phyloP scores from a whole-genome alignment of 2,113 vertebrate genomes.

The Psephotus haematonotus region DNA sequence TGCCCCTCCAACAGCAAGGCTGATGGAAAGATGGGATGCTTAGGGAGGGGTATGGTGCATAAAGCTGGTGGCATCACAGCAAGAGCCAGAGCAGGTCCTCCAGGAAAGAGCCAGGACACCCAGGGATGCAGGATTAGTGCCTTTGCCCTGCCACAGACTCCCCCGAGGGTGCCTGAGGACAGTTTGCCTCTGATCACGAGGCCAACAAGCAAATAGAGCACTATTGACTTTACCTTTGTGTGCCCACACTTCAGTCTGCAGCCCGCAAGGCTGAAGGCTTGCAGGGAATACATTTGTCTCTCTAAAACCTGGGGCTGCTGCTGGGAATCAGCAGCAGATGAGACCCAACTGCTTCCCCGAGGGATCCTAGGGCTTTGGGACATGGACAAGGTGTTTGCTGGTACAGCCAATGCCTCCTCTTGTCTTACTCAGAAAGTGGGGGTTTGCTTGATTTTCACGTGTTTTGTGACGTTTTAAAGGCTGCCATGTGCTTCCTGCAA shows the following conservation, averaged over 20 bases:
- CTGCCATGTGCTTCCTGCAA: not conserved
- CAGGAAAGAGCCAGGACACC: not conserved
- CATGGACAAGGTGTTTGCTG: not conserved
- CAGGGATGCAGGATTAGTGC: not conserved
- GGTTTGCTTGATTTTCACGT: not conserved
- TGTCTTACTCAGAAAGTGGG: not conserved
- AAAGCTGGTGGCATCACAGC: not conserved
- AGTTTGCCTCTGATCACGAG: not conserved
- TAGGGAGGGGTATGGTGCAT: rapidly evolving
- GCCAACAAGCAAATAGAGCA: not conserved
- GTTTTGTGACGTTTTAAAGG: not conserved
- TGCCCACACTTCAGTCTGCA: not conserved
- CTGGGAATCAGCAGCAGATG: not conserved
- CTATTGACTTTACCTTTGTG: not conserved
- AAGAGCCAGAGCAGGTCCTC: not conserved
- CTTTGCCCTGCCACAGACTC: not conserved
- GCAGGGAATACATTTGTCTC: not conserved
- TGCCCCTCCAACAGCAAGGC: not conserved
- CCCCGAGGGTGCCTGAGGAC: not conserved
- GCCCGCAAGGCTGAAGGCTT: not conserved
- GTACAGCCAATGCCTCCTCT: not conserved
- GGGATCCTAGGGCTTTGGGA: not conserved
- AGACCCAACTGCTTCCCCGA: not conserved
- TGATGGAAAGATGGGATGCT: not conserved
- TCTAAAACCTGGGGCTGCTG: not conserved